A percentile compares a stretch with the other conserved stretches of the same genome.
These are phyloP conservation scores for Acanthopleura granulata DNA, from an alignment of 2,888 invertebrate genomes.

Conservation along the genomic window DNA sequence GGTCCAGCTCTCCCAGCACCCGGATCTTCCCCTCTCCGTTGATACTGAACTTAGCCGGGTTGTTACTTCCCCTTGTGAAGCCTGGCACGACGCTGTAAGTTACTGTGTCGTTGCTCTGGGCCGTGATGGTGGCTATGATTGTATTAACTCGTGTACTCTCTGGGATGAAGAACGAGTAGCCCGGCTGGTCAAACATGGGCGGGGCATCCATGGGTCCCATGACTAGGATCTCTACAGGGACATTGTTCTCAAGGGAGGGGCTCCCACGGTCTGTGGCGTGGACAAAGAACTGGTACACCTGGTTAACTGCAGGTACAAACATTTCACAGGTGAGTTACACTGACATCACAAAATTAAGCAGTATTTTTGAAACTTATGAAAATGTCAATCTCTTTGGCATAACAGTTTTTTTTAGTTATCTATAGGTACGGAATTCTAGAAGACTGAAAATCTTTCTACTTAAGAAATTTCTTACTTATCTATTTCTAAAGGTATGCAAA, in stretches of 20 bases:
- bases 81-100: slow-evolving; percentile 76
- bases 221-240: slow-evolving; percentile 85
- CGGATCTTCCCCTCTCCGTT: slow-evolving; percentile 56
- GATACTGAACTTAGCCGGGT: slow-evolving; percentile 67
- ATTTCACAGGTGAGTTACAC: not conserved
- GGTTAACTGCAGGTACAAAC: slow-evolving; percentile 41
- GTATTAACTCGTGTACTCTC: slow-evolving; percentile 82
- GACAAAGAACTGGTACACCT: slow-evolving; percentile 85
- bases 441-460: no score
- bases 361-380: no score
- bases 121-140: slow-evolving; percentile 78
- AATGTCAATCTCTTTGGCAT: no score
- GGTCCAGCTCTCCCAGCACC: slow-evolving; percentile 80
- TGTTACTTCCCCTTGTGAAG: slow-evolving; percentile 69
- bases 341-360: no score
- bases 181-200: slow-evolving; percentile 81
- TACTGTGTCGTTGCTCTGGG: slow-evolving; percentile 75
- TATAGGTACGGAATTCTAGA: no score
- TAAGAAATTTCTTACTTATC: no score
- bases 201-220: slow-evolving; percentile 79
- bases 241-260: slow-evolving; percentile 79
- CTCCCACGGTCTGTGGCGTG: slow-evolving; percentile 87
- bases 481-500: no score
- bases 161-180: slow-evolving; percentile 83
- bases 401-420: no score